phyloP scores from a whole-genome alignment of 2,888 invertebrate species.

The Pinctada fucata region DNA sequence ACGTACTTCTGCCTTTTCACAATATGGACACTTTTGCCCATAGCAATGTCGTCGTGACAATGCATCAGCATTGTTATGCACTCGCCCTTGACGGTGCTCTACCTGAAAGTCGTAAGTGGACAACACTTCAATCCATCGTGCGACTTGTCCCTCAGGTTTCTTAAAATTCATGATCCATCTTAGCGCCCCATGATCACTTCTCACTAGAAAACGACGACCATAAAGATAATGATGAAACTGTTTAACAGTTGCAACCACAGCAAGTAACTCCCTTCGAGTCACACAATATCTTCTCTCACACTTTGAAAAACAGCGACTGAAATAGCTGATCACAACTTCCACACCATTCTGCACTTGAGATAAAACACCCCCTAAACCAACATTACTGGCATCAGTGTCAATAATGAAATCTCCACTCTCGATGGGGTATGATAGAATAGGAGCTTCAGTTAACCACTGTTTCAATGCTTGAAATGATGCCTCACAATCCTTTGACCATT shows the following conservation, averaged over 20 bases:
- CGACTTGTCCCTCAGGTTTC: conserved; percentile 36
- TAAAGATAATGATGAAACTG: no score
- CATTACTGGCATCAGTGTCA: neutral
- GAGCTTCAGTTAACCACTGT: neutral
- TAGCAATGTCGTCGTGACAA: no score
- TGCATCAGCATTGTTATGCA: no score
- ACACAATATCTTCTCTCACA: no score
- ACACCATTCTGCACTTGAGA: neutral
- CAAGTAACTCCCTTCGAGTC: no score
- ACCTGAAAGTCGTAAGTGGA: no score
- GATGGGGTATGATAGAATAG: neutral
- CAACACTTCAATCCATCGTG: neutral
- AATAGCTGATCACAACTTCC: neutral
- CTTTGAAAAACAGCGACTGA: no score
- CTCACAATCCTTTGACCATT: neutral
- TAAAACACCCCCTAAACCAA: neutral
- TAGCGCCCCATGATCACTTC: conserved; percentile 41
- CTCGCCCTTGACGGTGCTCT: no score
- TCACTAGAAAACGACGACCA: conserved; percentile 33
- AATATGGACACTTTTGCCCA: no score
- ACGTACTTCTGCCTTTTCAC: no score
- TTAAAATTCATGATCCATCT: conserved; percentile 32
- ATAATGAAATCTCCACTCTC: neutral
- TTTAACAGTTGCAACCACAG: no score
- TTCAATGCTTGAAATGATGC: neutral